Base-by-base conservation (phyloP, 2,888 invertebrate genomes). In the Calameuta filiformis region DNA sequence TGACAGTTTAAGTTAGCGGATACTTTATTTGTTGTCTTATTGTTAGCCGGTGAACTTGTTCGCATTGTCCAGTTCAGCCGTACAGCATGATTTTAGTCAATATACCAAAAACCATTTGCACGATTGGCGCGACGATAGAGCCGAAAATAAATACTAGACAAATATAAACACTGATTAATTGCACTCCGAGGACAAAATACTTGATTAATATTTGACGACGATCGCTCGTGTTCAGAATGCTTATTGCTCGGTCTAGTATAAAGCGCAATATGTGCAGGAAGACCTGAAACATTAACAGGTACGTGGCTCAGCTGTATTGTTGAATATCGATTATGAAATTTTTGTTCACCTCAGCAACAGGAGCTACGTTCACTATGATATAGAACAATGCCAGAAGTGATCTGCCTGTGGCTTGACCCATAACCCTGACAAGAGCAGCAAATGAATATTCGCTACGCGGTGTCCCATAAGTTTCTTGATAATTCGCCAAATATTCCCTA, bases 61-160 rank as follows among this genome's bases (percentile, higher is more conserved):
- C 56, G 23, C 56, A 56, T 23, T 56, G 56, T 23, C 2, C 56
- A 56, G 23, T 56, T 85, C 80, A 88, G 80, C 85, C 81, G 76
- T 84, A 88, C 73, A 87, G 75, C 79, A 89, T 79, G 35, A 90
- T 84, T 85, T 90, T 90, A 3, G 84, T 81, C 69, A 86, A 31
- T 77, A 91, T 88, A 33, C 83, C 83, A 73, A 88, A 56, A 4
- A 85, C 82, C 85, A 90, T 89, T 75, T 85, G 81, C 35, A 90
- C 73, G 69, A 89, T 84, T n/a, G 91, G 91, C 30, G 85, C 76
- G n/a, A 90, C 83, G 73, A 91, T 87, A 30, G 86, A 88, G 33
- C 87, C 87, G 68, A 90, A 86, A 78, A 90, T 88, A 73, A 90
- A 90, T 37, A 86, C 80, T 31, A 91, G 82, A 77, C 87, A 88